phyloP scores from a whole-genome alignment of 2,888 invertebrate species.

The Seira musarum region DNA sequence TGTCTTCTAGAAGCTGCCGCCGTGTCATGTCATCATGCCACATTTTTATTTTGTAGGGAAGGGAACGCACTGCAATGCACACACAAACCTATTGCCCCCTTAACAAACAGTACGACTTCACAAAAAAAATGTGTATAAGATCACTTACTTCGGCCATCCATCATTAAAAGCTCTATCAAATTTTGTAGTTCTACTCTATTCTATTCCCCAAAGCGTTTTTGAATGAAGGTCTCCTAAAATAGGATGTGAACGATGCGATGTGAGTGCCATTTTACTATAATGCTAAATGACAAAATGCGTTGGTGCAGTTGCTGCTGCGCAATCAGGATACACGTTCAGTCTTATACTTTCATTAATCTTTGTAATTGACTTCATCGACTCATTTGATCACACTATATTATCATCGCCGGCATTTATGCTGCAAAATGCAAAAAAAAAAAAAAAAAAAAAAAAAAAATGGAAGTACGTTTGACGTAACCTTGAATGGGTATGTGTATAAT shows the following conservation, averaged over 20 bases:
- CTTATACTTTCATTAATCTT: constrained; percentile 9
- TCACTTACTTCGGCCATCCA: too few species aligned
- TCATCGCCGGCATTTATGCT: not conserved
- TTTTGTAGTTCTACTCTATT: not conserved
- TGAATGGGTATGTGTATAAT: not conserved
- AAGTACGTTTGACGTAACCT: not conserved
- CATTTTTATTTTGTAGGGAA: not conserved
- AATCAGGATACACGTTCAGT: too few species aligned
- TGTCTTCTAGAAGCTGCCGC: not conserved
- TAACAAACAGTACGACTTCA: too few species aligned
- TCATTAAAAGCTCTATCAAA: too few species aligned
- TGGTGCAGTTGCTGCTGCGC: not conserved
- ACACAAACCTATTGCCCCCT: too few species aligned
- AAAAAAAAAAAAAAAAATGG: not conserved
- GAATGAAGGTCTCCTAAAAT: constrained; percentile 11
- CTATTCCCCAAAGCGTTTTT: not conserved
- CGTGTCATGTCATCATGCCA: not conserved
- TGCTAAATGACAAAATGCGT: not conserved
- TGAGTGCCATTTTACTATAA: too few species aligned
- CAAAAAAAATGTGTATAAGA: too few species aligned
- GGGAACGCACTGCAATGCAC: constrained; percentile 1
- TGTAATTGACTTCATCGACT: not conserved
- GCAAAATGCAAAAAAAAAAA: not conserved
- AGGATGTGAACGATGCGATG: not conserved
- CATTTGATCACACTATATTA: not conserved